Evolutionary conservation across 2,113 vertebrate species (phyloP).

Genomic region (Romanogobio albipinnatus): DNA sequence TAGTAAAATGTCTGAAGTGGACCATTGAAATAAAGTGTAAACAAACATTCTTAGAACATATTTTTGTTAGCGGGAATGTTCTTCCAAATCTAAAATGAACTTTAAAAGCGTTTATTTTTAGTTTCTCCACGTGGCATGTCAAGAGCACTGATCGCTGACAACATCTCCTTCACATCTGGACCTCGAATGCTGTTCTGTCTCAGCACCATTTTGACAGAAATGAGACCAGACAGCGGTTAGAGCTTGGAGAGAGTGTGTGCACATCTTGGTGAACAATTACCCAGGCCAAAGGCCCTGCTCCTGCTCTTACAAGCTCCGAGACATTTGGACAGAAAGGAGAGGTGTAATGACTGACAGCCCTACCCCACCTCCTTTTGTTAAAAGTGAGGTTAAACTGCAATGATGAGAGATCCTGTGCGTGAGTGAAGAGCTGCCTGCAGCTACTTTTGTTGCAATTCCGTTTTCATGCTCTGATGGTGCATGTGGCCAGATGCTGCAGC

Average conservation of each 20-base stretch:
- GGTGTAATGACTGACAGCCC: constrained; percentile 14
- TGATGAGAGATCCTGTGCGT: neutral
- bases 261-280: constrained; percentile 14
- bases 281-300: constrained; percentile 20
- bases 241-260: constrained; percentile 57
- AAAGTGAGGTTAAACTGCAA: constrained; percentile 8
- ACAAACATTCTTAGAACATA: too few species aligned
- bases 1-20: too few species aligned
- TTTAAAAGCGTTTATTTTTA: neutral
- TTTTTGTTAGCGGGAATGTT: neutral
- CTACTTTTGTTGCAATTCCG: constrained; percentile 13
- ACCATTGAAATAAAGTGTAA: too few species aligned
- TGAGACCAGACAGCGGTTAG: constrained; percentile 39
- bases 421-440: constrained; percentile 4
- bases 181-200: neutral
- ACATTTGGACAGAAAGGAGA: constrained; percentile 32
- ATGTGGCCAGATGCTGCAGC: constrained; percentile 38
- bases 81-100: neutral
- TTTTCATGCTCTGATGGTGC: constrained; percentile 33
- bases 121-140: neutral
- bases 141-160: neutral
- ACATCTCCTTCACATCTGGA: constrained; percentile 13
- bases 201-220: constrained; percentile 20
- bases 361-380: constrained; percentile 15
- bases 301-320: constrained; percentile 61